Percentiles rank a stretch among this genome's conserved stretches.
These are phyloP conservation scores for Caranx ignobilis DNA, from an alignment of 2,113 vertebrate species.

Conservation along the genomic window DNA sequence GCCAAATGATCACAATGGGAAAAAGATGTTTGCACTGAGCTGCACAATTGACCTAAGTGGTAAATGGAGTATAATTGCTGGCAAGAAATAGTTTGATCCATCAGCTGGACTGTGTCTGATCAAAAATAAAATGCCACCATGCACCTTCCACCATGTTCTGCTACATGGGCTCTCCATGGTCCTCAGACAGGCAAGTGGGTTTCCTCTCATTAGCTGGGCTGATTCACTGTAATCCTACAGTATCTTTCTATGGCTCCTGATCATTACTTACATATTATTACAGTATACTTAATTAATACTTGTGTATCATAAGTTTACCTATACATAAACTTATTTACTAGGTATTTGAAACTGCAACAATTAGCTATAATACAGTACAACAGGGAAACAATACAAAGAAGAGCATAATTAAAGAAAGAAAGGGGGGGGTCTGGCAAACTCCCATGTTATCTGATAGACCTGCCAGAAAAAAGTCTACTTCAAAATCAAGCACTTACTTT, in stretches of 20 bases:
- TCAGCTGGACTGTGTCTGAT: not conserved
- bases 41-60: not conserved
- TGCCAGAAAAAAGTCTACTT: conserved; percentile 26
- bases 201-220: conserved; percentile 26
- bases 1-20: not conserved
- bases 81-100: not conserved
- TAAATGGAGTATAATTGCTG: not conserved
- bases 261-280: conserved; percentile 24
- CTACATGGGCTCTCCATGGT: conserved; percentile 36
- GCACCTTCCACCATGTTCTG: conserved; percentile 7
- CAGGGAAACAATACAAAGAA: conserved; percentile 21
- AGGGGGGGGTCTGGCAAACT: conserved; percentile 16
- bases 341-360: conserved; percentile 28
- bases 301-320: conserved; percentile 12
- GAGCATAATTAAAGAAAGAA: conserved; percentile 3
- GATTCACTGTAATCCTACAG: conserved; percentile 36
- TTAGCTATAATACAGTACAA: conserved; percentile 48
- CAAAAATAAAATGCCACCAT: not conserved
- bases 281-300: conserved; percentile 8
- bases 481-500: conserved; percentile 30
- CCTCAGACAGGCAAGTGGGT: conserved; percentile 19
- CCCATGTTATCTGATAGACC: conserved; percentile 19
- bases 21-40: not conserved
- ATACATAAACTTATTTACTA: conserved; percentile 29
- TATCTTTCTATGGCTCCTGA: conserved; percentile 47